Base-by-base conservation (phyloP, 2,797 vertebrate genomes). In the Anguilla anguilla region DNA sequence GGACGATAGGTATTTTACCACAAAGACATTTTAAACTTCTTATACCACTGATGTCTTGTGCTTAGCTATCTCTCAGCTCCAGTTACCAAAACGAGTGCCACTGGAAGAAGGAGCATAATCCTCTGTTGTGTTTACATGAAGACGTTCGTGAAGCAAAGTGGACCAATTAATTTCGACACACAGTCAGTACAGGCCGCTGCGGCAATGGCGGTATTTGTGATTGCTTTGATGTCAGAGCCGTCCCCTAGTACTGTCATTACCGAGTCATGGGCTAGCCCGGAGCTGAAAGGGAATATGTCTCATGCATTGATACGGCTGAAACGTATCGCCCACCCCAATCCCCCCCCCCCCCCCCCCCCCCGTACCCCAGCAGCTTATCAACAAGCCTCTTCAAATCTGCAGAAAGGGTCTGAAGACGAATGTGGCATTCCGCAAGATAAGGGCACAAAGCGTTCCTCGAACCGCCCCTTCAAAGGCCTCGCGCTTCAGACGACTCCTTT, bases 1-100 rank as follows among this genome's bases (percentile, higher is more conserved):
- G 98, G 86, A 98, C 97, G 0, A 97, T 97, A 92, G 99, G 99
- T 99, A 94, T 91, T 39, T 39, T 39, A 39, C 39, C 39, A 39
- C 39, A 39, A 39, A 39, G 85, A 67, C 2, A n/a, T 67, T 46
- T 46, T 13, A 17, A 39, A n/a, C 46, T 25, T 64, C 9, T 46
- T 31, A 67, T n/a, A 67, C 22, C 6, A 25, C 35, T 67, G 6
- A 6, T 25, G 74, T 83, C 88, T 89, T 91, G 87, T 92, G 91
- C 87, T 88, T 92, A 91, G 92, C 91, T 89, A 87, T 88, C 86
- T 69, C 61, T 86, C 43, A 81, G 43, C 46, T 82, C 22, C 22
- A 43, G 77, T 64, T 35, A 61, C 10, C 17, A 85, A 85, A 22
- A 46, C 49, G 83, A 49, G 25, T 43, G 3, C 25, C 57, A 25